Conservation (phyloP, 2,797 vertebrate genomes). For the Eulemur albifrons region DNA sequence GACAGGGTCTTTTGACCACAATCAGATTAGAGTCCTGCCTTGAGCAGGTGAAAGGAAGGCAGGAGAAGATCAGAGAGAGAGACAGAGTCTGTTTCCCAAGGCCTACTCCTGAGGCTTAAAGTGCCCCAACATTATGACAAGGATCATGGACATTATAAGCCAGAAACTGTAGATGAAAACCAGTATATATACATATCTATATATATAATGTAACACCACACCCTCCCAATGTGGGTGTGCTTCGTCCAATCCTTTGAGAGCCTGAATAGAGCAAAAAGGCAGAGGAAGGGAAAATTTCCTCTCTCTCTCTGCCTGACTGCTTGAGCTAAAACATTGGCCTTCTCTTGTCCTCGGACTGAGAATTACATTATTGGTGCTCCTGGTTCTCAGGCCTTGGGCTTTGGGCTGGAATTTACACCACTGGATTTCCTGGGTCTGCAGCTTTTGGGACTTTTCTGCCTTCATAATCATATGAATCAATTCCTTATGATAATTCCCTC, state of each 20-base stretch:
- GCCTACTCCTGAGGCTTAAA: too few species aligned
- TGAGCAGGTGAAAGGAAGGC: neutral
- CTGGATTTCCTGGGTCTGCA: neutral
- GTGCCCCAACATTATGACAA: too few species aligned
- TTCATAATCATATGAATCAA: neutral
- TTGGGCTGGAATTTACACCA: neutral
- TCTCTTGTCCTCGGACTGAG: neutral
- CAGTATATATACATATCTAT: neutral
- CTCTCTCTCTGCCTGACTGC: neutral
- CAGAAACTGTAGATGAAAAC: too few species aligned
- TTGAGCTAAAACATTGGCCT: neutral
- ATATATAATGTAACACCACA: neutral
- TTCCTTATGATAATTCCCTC: neutral
- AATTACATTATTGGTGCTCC: neutral
- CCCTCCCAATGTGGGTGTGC: neutral
- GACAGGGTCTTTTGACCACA: neutral
- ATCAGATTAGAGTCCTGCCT: neutral
- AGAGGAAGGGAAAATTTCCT: neutral
- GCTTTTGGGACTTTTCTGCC: neutral
- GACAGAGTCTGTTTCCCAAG: neutral
- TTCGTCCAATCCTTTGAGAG: neutral
- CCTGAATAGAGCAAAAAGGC: neutral
- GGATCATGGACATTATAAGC: too few species aligned
- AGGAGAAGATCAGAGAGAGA: neutral
- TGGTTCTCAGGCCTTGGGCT: neutral